Conservation (phyloP, 2,888 invertebrate genomes). For the Lydus trimaculatus region DNA sequence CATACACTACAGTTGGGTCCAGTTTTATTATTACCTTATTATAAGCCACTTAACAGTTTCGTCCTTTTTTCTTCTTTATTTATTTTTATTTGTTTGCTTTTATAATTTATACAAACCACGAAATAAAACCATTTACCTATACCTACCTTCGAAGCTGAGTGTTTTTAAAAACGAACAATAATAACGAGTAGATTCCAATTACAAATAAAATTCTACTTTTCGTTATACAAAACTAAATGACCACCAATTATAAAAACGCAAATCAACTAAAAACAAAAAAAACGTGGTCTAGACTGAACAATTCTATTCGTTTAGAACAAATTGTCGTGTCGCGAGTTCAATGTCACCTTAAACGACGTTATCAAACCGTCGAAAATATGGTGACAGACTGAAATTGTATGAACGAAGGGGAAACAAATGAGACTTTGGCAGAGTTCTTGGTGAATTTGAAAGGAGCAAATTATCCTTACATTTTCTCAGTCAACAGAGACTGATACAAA, state of each 20-base stretch:
- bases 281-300: neutral
- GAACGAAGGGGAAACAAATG: constrained; percentile 32
- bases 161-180: constrained; percentile 18
- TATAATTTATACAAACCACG: constrained; percentile 21
- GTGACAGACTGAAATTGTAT: constrained; percentile 34
- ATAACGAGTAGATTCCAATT: constrained; percentile 4
- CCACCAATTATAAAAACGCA: neutral
- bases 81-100: neutral
- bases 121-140: constrained; percentile 24
- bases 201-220: neutral
- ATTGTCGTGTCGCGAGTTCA: constrained; percentile 28
- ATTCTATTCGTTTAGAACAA: constrained; percentile 12
- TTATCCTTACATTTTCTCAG: constrained; percentile 38
- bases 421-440: constrained; percentile 36
- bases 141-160: neutral
- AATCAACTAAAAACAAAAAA: neutral
- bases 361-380: constrained; percentile 31
- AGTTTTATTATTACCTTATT: constrained; percentile 25
- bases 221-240: neutral
- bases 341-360: constrained; percentile 33
- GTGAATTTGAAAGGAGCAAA: constrained; percentile 35
- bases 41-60: constrained; percentile 14
- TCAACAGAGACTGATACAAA: constrained; percentile 21
- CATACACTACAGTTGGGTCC: constrained; percentile 1
- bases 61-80: neutral